Evolutionary conservation across 2,888 invertebrate species (phyloP).

Genomic region (Ornithoptera alexandrae): DNA sequence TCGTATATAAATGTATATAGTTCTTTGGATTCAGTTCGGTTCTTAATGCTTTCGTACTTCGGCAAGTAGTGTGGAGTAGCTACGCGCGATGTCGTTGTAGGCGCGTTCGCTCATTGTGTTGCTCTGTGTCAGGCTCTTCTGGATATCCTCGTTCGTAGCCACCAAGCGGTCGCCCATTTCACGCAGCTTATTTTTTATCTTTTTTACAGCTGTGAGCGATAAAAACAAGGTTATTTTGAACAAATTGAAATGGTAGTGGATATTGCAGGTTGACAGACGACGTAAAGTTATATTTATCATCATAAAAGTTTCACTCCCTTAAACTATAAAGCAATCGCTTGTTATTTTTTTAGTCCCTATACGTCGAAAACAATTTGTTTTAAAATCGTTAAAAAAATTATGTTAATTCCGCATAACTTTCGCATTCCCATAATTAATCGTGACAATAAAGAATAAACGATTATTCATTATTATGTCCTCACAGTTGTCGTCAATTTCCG

Average conservation of each 20-base stretch:
- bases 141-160: conserved; percentile 79
- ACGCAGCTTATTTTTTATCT: conserved; percentile 74
- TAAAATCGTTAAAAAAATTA: too few relatives aligned
- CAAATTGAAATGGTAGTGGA: too few relatives aligned
- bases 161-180: conserved; percentile 74
- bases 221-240: background rate
- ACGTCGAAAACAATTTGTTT: too few relatives aligned
- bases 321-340: too few relatives aligned
- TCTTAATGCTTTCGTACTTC: conserved; percentile 56
- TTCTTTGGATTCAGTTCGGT: too few relatives aligned
- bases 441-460: background rate
- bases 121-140: conserved; percentile 80
- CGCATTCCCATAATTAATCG: too few relatives aligned
- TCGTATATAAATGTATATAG: too few relatives aligned
- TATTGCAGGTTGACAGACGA: too few relatives aligned
- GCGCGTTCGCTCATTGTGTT: conserved; percentile 77
- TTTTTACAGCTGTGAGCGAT: conserved; percentile 56
- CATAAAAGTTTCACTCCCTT: too few relatives aligned
- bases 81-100: conserved; percentile 76
- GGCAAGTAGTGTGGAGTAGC: conserved; percentile 75
- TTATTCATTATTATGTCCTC: conserved; percentile 35
- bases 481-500: conserved; percentile 70
- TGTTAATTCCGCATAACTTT: too few relatives aligned
- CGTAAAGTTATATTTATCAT: too few relatives aligned
- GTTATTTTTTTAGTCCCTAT: too few relatives aligned